Evolutionary conservation across 1,140 invertebrate species (phyloP).

Genomic region (Drosophila chauvacae): DNA sequence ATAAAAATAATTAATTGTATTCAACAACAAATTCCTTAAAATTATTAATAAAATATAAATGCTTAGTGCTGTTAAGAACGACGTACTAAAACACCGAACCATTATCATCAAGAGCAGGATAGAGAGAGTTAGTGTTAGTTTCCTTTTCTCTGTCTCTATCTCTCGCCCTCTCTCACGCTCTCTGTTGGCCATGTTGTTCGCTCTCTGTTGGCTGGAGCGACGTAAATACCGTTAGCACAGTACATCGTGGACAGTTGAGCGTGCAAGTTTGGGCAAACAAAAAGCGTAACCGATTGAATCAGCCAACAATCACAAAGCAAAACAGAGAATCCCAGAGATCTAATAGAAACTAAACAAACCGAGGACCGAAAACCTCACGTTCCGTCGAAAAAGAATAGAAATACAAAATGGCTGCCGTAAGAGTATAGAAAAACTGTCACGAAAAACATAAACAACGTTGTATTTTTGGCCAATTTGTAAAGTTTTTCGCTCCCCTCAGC

Average conservation of each 20-base stretch:
- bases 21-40: not conserved
- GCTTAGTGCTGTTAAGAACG: not conserved
- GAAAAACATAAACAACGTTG: slow-evolving; percentile 5
- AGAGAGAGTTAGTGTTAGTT: slow-evolving; percentile 7
- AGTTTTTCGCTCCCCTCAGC: slow-evolving; percentile 43
- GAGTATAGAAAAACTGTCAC: slow-evolving; percentile 10
- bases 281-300: slow-evolving; percentile 26
- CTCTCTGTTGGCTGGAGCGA: slow-evolving; percentile 39
- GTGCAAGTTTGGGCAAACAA: slow-evolving; percentile 61
- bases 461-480: slow-evolving; percentile 28
- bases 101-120: not conserved
- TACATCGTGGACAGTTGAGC: slow-evolving; percentile 77
- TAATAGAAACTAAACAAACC: slow-evolving; percentile 21
- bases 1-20: no score
- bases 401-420: slow-evolving; percentile 49
- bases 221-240: slow-evolving; percentile 78
- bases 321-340: slow-evolving; percentile 29
- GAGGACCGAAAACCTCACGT: slow-evolving; percentile 6
- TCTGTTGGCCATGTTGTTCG: slow-evolving; percentile 23
- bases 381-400: not conserved
- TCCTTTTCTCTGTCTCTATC: slow-evolving; percentile 2
- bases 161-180: slow-evolving; percentile 4
- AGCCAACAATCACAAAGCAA: slow-evolving; percentile 40
- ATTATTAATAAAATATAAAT: not conserved
- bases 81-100: slow-evolving; percentile 15